Base-by-base conservation (phyloP, 2,888 invertebrate genomes). In the Bugula neritina region DNA sequence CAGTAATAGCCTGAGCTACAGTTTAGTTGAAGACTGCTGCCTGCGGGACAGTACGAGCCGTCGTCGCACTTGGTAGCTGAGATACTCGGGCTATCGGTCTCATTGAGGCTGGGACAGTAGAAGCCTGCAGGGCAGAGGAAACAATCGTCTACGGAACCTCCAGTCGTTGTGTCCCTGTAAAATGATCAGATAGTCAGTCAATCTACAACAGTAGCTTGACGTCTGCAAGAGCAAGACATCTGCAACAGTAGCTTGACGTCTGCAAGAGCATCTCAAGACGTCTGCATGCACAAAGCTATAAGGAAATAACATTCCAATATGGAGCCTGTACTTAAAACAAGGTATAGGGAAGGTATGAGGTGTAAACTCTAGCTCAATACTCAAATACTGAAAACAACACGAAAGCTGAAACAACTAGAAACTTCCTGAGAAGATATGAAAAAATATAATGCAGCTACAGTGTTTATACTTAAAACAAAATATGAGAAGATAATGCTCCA, bases 1-100 rank as follows among this genome's bases (percentile, higher is more conserved):
- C 83, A 83, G 75, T 81, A 83, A 73, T 82, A 82, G 25, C 83
- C 82, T 71, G 81, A 79, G 73, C 78, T 79, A 74, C 82, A 82
- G 71, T 78, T 75, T n/a, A 79, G 78, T 71, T 80, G 76, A 52
- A 78, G 76, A 71, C 76, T 75, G 2, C 81, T 78, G 0, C 82
- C 81, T 3, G 74, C 75, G 2, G 80, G 81, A 73, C 83, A 83
- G 73, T 78, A 80, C 72, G 78, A 76, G 23, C 82, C 82, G 5
- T 77, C 75, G 52, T 76, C 74, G 75, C 83, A 83, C 71, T 80
- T 79, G 35, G 77, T 79, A 13, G 81, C 82, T 34, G 75, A 74
- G 72, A 77, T 78, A 0, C 80, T 82, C 76, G 77, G 70, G 29
- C 23, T 10, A n/a, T 5, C 52, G 43, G 70, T 54, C 31, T 70